Base-by-base conservation (phyloP, 2,113 vertebrate species). In the Rhynchomys soricoides region DNA sequence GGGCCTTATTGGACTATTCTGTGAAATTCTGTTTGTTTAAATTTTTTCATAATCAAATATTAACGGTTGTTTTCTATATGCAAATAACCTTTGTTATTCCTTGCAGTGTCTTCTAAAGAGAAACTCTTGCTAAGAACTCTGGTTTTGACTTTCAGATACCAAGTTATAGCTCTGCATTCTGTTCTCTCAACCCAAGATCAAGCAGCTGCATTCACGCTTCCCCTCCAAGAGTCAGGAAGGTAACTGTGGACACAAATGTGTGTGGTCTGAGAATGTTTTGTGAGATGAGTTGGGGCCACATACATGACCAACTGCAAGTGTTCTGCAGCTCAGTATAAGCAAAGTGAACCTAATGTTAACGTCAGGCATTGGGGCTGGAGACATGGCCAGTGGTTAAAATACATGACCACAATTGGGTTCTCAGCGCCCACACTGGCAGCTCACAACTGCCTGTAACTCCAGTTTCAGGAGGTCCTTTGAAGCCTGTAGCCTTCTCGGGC, bases 141-240 rank as follows among this genome's bases (percentile, higher is more conserved):
- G 95, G 95, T 97, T 98, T 97, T 98, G 96, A 93, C 96, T 98
- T 98, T 90, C 97, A 99, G 99, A 96, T 99, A 99, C 97, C 99
- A 96, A 95, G 97, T 99, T 96, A 99, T 99, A 96, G 99, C 99
- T 55, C 99, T 99, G 22, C 99, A 99, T 98, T 99, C 99, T 2
- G 99, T 99, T 59, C 99, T 99, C 85, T 99, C 99, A 0, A 99
- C 99, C 13, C 99, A 99, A 97, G 99, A 99, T 95, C 99, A 99
- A 98, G 99, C 99, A 92, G 97, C 99, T 97, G 99, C 99, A 1
- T 99, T 99, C 97, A 99, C 98, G 95, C 86, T 99, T 96, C 99
- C 99, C 99, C 99, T 94, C 86, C 97, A 98, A 99, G 99, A 79
- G 93, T 99, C 79, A 99, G 99, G 97, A 99, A 99, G 99, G 99